These are phyloP conservation scores for Myodes glareolus DNA, from an alignment of 2,113 vertebrate genomes.

Conservation along the genomic window DNA sequence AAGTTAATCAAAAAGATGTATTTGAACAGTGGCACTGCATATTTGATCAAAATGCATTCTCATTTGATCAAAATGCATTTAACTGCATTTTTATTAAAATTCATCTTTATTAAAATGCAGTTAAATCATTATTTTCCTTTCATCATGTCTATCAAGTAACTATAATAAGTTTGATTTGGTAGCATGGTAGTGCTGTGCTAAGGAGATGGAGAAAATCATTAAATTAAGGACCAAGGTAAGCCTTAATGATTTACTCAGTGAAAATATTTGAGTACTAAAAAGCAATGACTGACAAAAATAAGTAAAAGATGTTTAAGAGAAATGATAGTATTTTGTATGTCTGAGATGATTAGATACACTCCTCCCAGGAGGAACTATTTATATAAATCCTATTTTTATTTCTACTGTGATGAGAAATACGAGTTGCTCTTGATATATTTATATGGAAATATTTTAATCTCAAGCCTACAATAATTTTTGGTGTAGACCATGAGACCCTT, in stretches of 20 bases:
- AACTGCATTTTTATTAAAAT: background rate
- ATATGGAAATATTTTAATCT: slow-evolving; percentile 34
- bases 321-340: background rate
- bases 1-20: slow-evolving; percentile 40
- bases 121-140: slow-evolving; percentile 11
- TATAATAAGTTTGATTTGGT: background rate
- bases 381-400: background rate
- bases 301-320: slow-evolving; percentile 25
- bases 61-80: background rate
- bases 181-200: background rate
- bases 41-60: slow-evolving; percentile 6
- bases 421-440: background rate
- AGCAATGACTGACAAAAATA: slow-evolving; percentile 21
- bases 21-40: slow-evolving; percentile 61
- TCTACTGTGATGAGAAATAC: slow-evolving; percentile 27
- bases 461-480: background rate
- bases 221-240: background rate
- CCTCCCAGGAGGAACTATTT: background rate
- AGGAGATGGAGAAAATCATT: background rate
- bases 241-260: slow-evolving; percentile 41
- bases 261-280: slow-evolving; percentile 50
- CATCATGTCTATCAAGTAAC: background rate
- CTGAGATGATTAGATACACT: slow-evolving; percentile 35
- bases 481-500: background rate
- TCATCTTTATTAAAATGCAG: background rate